A percentile compares a stretch with the other conserved stretches of the same genome.
Evolutionary conservation across 2,888 invertebrate genomes (phyloP).

Genomic region (Neoaliturus tenellus): DNA sequence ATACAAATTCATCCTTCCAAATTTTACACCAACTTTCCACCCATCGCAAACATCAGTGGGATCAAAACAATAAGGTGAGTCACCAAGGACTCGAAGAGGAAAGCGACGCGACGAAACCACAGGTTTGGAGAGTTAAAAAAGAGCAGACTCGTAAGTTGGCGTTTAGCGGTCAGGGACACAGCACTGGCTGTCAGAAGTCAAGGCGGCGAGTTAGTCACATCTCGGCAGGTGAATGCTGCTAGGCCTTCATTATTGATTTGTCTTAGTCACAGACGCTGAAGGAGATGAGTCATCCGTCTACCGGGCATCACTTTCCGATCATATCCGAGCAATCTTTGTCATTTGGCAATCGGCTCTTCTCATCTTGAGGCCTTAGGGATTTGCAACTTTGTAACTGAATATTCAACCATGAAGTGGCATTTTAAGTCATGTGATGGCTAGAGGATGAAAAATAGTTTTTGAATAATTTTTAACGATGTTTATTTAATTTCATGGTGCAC

Average conservation of each 20-base stretch:
- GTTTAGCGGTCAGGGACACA: background rate
- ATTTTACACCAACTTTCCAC: too few relatives aligned
- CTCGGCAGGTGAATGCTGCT: constrained; percentile 19
- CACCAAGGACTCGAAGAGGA: background rate
- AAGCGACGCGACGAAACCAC: background rate
- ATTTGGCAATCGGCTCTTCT: background rate
- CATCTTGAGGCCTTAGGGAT: background rate
- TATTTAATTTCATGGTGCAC: too few relatives aligned
- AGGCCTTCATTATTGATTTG: constrained; percentile 45
- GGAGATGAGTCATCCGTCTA: constrained; percentile 12
- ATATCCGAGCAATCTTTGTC: background rate
- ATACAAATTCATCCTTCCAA: too few relatives aligned
- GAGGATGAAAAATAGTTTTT: too few relatives aligned
- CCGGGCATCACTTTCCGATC: background rate
- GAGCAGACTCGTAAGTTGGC: background rate
- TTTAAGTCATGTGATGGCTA: too few relatives aligned
- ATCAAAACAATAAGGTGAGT: background rate
- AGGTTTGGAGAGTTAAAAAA: background rate
- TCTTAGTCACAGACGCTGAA: constrained; percentile 30
- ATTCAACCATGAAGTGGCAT: too few relatives aligned
- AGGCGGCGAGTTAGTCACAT: background rate
- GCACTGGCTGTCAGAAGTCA: constrained; percentile 10
- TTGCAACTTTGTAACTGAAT: background rate
- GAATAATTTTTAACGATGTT: too few relatives aligned
- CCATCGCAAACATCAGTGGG: too few relatives aligned